Evolutionary conservation across 2,888 invertebrate species (phyloP).

Genomic region (Agrilus mali): DNA sequence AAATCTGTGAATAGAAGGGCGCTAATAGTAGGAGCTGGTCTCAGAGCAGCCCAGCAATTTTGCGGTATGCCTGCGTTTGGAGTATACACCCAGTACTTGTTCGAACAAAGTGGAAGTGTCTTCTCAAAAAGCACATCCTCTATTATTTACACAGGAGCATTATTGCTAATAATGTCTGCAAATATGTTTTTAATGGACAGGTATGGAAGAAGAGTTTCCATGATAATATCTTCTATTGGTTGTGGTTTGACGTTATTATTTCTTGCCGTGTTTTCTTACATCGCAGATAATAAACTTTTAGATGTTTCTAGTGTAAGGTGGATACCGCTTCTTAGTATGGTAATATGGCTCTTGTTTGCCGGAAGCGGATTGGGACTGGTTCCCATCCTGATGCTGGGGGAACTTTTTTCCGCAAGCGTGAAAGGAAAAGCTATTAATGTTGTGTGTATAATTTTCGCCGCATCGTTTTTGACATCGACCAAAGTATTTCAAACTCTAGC

Average conservation of each 20-base stretch:
- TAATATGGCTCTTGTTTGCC: conserved; percentile 10
- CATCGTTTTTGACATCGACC: too few relatives aligned
- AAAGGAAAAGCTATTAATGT: conserved; percentile 19
- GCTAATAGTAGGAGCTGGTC: conserved; percentile 19
- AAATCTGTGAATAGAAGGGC: conserved; percentile 22
- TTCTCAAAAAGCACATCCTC: conserved; percentile 19
- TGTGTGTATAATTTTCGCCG: too few relatives aligned
- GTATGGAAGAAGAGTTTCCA: conserved; percentile 19
- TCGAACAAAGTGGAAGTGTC: conserved; percentile 21
- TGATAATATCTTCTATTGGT: conserved; percentile 16
- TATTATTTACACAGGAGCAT: conserved; percentile 17
- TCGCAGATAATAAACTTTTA: conserved; percentile 13
- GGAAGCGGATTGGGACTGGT: conserved; percentile 13
- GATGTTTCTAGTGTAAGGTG: conserved; percentile 15
- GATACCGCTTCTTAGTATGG: conserved; percentile 21
- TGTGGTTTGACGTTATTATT: conserved; percentile 14
- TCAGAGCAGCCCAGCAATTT: conserved; percentile 24
- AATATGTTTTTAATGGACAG: conserved; percentile 16
- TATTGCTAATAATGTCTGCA: conserved; percentile 8
- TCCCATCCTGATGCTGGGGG: conserved; percentile 20
- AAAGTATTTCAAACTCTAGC: too few relatives aligned
- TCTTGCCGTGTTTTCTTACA: conserved; percentile 18
- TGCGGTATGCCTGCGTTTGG: conserved; percentile 22
- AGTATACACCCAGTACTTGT: conserved; percentile 24
- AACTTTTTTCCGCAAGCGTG: conserved; percentile 24